A percentile compares a stretch with the other conserved stretches of the same genome.
phyloP scores from a whole-genome alignment of 2,113 vertebrate genomes.

The Chloropsis hardwickii region DNA sequence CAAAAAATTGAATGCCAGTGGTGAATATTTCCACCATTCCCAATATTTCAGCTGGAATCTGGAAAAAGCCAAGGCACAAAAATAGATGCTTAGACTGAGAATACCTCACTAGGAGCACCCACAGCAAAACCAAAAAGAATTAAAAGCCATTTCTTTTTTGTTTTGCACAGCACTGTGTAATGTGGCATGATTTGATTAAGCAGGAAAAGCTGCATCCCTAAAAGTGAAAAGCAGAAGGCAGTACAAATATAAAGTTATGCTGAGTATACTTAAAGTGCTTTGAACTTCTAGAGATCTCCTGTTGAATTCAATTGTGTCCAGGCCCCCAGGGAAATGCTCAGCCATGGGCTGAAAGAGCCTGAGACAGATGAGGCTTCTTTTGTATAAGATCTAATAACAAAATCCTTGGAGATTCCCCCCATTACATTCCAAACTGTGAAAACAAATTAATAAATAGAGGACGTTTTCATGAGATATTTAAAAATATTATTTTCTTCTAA shows the following conservation, averaged over 20 bases:
- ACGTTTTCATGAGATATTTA: not conserved
- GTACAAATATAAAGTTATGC: not conserved
- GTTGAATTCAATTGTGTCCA: not conserved
- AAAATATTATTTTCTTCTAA: not conserved
- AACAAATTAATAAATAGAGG: not conserved
- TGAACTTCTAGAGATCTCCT: not conserved
- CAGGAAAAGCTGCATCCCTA: not conserved
- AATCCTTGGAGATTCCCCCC: not conserved
- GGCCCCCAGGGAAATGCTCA: not conserved
- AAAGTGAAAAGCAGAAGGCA: not conserved
- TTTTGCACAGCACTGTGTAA: not conserved
- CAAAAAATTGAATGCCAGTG: not conserved
- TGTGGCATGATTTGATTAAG: not conserved
- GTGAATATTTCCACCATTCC: not conserved
- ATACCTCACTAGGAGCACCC: not conserved
- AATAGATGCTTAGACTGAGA: not conserved
- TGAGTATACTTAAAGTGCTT: not conserved
- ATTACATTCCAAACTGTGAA: not conserved
- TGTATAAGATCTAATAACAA: not conserved
- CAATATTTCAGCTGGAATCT: not conserved
- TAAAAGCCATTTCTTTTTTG: not conserved
- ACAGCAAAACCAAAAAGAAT: not conserved
- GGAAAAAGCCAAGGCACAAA: not conserved
- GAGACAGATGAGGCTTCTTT: not conserved
- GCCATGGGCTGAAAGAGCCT: not conserved